phyloP scores from a whole-genome alignment of 2,888 invertebrate species.

The Drosophila yooni region DNA sequence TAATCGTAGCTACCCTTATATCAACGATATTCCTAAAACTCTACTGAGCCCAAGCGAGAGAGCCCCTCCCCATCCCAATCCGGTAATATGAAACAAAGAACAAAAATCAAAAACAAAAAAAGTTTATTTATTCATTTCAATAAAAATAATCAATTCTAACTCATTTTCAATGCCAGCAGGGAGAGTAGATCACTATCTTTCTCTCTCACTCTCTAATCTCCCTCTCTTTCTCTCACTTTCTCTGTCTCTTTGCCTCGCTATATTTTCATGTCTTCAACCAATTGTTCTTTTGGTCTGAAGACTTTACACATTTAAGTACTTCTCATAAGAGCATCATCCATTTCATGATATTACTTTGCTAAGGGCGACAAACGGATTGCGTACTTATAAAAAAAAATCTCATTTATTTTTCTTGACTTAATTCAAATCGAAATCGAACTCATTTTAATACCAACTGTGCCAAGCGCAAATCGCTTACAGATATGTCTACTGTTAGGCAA shows the following conservation, averaged over 20 bases:
- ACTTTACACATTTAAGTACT: slow-evolving; percentile 7
- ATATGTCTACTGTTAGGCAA: slow-evolving; percentile 14
- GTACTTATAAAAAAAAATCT: slow-evolving; percentile 18
- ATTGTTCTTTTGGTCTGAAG: slow-evolving; percentile 3
- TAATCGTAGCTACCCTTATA: slow-evolving; percentile 69
- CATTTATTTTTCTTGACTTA: slow-evolving; percentile 6
- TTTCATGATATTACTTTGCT: slow-evolving; percentile 4
- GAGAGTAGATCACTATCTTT: neutral
- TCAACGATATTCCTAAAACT: slow-evolving; percentile 73
- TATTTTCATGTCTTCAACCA: neutral
- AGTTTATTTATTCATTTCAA: neutral
- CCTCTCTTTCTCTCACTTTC: slow-evolving; percentile 1
- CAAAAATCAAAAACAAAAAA: slow-evolving; percentile 6
- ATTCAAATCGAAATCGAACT: slow-evolving; percentile 10
- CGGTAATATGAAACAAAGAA: slow-evolving; percentile 55
- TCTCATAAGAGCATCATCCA: neutral
- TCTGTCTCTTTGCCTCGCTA: slow-evolving; percentile 1
- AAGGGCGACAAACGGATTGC: slow-evolving; percentile 19
- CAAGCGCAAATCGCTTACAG: slow-evolving; percentile 45
- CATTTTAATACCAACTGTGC: slow-evolving; percentile 40
- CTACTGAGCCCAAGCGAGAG: slow-evolving; percentile 60
- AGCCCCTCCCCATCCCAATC: slow-evolving; percentile 39
- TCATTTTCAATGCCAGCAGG: neutral
- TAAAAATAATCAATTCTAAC: neutral
- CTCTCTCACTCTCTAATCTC: neutral